Evolutionary conservation across 2,113 vertebrate genomes (phyloP), one percentile per base, ranked within the genome.

Genomic region (Cricetomys ansorgei): DNA sequence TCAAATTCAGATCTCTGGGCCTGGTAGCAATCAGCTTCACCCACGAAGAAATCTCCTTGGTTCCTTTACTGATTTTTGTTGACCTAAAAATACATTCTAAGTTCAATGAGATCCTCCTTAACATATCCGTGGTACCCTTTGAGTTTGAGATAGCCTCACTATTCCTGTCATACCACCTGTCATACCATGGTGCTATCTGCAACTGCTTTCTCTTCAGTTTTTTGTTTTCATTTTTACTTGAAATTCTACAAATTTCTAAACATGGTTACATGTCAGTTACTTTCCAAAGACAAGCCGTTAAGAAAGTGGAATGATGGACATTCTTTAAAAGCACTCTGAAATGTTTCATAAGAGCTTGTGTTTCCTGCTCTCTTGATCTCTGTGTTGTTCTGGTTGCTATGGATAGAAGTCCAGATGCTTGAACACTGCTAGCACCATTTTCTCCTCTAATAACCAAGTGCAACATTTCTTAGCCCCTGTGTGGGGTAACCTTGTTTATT

Each of bases 241-340:
- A 96, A 77, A 89, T 93, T 92, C 34, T 13, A 62, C 6, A 64
- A 8, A 19, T 89, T 96, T 70, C 27, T 4, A 64, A 83, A 62
- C 37, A 55, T 64, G 57, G 7, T 57, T 73, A 55, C 0, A 40
- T 87, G 43, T 19, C 40, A 76, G 23, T 57, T 0, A 88, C 2
- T 7, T 15, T 62, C 89, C 48, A 73, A 83, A 72, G 75, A 90
- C n/a, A 55, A 85, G 37, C 57, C 72, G 7, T 21, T 86, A 37
- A 57, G 19, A 69, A 88, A 67, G 4, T 37, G 16, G 9, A 81
- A 67, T 59, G 6, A 83, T 31, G 65, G 29, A 43, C 21, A 80
- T 80, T 81, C 69, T 40, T 16, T 43, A 79, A 95, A 62, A 80
- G 15, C 69, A 3, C 53, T 65, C 25, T 67, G 12, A 91, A 88